phyloP scores from a whole-genome alignment of 2,113 vertebrate genomes.

The Turnix velox region DNA sequence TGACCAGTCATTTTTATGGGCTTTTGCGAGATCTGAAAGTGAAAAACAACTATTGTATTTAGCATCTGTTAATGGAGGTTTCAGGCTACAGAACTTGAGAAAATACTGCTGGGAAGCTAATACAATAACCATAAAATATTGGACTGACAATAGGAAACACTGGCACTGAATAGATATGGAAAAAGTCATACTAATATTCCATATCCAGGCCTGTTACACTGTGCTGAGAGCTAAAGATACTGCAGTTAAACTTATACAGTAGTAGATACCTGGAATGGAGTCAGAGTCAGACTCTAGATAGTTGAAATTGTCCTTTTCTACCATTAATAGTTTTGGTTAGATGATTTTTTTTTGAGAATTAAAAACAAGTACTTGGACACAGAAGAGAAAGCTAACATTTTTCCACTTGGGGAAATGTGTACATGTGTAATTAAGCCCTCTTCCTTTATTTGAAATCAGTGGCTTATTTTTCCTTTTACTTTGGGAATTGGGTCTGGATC shows the following conservation, averaged over 20 bases:
- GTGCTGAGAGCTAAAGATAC: not conserved
- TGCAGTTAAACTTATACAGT: not conserved
- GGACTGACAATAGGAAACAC: slow-evolving; percentile 65
- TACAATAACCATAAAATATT: slow-evolving; percentile 51
- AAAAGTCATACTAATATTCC: slow-evolving; percentile 39
- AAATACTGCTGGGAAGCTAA: slow-evolving; percentile 53
- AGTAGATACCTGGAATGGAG: slow-evolving; percentile 17
- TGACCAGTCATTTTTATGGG: slow-evolving; percentile 55
- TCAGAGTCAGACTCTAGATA: not conserved
- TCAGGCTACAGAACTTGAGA: slow-evolving; percentile 54
- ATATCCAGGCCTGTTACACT: not conserved
- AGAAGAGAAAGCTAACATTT: not conserved
- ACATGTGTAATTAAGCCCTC: not conserved
- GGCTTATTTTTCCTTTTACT: not conserved
- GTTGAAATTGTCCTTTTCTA: not conserved
- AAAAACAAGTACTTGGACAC: not conserved
- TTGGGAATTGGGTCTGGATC: not conserved
- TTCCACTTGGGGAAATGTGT: not conserved
- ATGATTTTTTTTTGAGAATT: not conserved
- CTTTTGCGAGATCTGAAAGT: slow-evolving; percentile 46
- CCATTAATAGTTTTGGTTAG: not conserved
- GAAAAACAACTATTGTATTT: slow-evolving; percentile 64
- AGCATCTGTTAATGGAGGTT: slow-evolving; percentile 62
- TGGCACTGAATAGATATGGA: slow-evolving; percentile 52
- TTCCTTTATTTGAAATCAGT: slow-evolving; percentile 6